Evolutionary conservation across 2,888 invertebrate species (phyloP).

Genomic region (Eueremaeus valkanovi): DNA sequence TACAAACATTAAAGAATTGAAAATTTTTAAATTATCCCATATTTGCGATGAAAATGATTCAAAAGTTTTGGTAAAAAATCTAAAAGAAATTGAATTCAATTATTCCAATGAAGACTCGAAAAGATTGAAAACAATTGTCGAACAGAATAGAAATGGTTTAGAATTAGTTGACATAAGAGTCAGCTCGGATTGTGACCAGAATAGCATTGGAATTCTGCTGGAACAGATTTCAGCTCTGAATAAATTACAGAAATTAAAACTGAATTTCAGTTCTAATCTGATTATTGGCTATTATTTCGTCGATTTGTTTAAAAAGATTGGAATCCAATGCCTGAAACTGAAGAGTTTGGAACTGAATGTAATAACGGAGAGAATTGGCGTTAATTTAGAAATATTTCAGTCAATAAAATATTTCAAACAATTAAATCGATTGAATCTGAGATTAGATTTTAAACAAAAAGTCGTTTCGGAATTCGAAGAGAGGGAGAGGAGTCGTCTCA

Average conservation of each 20-base stretch:
- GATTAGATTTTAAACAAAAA: background rate
- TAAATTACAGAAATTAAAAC: background rate
- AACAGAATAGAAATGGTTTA: background rate
- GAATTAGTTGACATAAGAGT: background rate
- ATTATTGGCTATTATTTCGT: background rate
- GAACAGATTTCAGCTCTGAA: background rate
- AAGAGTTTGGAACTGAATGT: background rate
- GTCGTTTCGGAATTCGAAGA: background rate
- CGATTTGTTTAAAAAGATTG: background rate
- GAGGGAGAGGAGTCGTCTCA: background rate
- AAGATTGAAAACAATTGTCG: background rate
- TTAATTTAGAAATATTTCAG: background rate
- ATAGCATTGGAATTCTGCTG: background rate
- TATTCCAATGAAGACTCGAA: background rate
- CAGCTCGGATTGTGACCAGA: background rate
- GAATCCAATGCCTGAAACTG: background rate
- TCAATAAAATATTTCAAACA: background rate
- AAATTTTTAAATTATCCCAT: background rate
- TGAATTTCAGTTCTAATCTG: background rate
- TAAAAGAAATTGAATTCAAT: background rate
- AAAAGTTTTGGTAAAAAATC: background rate
- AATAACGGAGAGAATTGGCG: background rate
- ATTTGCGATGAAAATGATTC: background rate
- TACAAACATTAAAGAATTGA: background rate
- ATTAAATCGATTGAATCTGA: background rate